Conservation (phyloP, 2,797 vertebrate genomes). For the Trematomus bernacchii region DNA sequence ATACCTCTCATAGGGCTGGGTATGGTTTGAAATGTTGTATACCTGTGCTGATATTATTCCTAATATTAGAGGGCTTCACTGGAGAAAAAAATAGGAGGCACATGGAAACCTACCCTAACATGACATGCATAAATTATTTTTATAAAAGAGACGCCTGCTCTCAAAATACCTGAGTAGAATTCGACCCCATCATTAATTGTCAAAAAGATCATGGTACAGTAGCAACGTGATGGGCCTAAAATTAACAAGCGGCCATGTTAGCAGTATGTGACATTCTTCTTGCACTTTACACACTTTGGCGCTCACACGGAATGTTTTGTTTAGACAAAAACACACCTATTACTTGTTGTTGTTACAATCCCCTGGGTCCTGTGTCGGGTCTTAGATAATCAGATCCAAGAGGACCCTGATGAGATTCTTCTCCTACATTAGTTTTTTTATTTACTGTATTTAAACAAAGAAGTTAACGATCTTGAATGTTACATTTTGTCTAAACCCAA, state of each 20-base stretch:
- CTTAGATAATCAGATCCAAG: neutral
- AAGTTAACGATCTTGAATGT: neutral
- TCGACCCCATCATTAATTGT: neutral
- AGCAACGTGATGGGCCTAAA: neutral
- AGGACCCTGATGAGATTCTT: neutral
- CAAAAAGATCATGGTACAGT: neutral
- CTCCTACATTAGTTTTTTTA: neutral
- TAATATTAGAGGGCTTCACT: neutral
- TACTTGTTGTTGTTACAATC: neutral
- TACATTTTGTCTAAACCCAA: neutral
- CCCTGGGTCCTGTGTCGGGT: too few relatives aligned
- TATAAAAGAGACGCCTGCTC: neutral
- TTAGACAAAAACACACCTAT: neutral
- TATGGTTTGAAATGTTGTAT: slow-evolving; percentile 10
- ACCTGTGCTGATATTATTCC: neutral
- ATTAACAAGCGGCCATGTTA: neutral
- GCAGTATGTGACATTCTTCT: neutral
- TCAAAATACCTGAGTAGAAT: neutral
- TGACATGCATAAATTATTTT: neutral
- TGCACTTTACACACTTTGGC: neutral
- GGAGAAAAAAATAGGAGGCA: neutral
- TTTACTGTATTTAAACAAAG: neutral
- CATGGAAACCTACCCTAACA: rapidly evolving
- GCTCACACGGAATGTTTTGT: neutral
- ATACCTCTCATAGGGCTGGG: slow-evolving; percentile 4